These are phyloP conservation scores for Brachypalpus laphriformis DNA, from an alignment of 2,888 invertebrate genomes.

Conservation along the genomic window DNA sequence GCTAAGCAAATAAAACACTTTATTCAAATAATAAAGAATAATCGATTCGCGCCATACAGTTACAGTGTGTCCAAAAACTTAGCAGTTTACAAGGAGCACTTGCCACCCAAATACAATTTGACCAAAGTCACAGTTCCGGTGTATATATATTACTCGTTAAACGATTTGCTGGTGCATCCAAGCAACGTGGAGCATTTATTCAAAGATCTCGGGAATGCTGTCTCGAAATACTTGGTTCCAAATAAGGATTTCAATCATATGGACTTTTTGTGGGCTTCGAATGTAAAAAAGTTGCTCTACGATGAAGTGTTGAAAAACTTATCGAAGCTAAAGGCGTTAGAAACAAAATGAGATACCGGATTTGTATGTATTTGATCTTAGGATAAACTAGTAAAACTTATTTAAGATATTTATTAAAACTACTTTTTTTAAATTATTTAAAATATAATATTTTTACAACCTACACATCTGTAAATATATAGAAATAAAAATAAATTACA, in stretches of 20 bases:
- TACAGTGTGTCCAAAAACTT: slow-evolving; percentile 84
- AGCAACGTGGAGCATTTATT: slow-evolving; percentile 80
- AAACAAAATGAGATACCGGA: background rate
- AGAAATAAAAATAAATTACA: background rate
- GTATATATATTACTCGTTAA: slow-evolving; percentile 84
- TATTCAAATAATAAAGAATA: slow-evolving; percentile 83
- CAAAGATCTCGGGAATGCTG: slow-evolving; percentile 79
- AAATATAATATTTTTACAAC: background rate
- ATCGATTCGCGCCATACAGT: slow-evolving; percentile 84
- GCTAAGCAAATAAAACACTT: slow-evolving; percentile 86
- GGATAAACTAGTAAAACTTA: background rate
- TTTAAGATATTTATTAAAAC: slow-evolving; percentile 15
- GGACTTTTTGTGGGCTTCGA: slow-evolving; percentile 86
- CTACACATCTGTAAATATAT: background rate
- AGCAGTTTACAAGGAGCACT: slow-evolving; percentile 83
- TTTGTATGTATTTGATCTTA: background rate
- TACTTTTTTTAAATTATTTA: background rate
- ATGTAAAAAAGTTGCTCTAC: slow-evolving; percentile 84
- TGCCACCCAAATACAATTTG: slow-evolving; percentile 84
- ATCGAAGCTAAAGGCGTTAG: slow-evolving; percentile 1
- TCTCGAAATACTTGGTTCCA: slow-evolving; percentile 83
- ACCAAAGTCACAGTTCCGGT: slow-evolving; percentile 84
- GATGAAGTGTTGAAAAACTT: slow-evolving; percentile 56
- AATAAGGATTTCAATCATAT: slow-evolving; percentile 85
- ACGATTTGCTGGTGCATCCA: slow-evolving; percentile 85